phyloP scores from a whole-genome alignment of 1,140 invertebrate genomes.

The Drosophila sechellia region DNA sequence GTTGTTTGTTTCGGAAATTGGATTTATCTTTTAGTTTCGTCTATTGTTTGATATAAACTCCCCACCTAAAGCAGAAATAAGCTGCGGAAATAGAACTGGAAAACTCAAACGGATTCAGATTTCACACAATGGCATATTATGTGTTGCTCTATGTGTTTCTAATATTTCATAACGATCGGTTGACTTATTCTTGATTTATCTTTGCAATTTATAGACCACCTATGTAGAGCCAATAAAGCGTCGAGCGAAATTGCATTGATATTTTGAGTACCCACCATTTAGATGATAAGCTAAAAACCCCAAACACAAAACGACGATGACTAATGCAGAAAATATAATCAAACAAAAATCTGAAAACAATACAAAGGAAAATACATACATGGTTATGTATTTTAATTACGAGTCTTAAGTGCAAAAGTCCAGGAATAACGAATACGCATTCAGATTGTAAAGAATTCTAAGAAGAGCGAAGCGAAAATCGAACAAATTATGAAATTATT shows the following conservation, averaged over 20 bases:
- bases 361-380: conserved; percentile 8
- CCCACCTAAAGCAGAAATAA: neutral
- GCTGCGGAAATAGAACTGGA: neutral
- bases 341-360: conserved; percentile 8
- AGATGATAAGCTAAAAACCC: conserved; percentile 51
- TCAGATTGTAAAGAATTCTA: conserved; percentile 17
- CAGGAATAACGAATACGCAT: conserved; percentile 49
- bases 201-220: neutral
- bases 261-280: conserved; percentile 68
- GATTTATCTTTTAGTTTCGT: neutral
- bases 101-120: neutral
- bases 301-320: neutral
- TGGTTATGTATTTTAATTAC: conserved; percentile 26
- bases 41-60: neutral
- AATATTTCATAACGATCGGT: neutral
- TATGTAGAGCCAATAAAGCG: conserved; percentile 1
- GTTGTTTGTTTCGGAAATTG: too few species aligned
- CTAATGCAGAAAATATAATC: conserved; percentile 2
- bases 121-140: conserved; percentile 1
- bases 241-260: conserved; percentile 37
- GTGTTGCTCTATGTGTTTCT: neutral
- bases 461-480: conserved; percentile 9
- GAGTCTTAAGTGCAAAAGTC: conserved; percentile 61
- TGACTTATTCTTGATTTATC: neutral
- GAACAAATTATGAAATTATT: conserved; percentile 49